Base-by-base conservation (phyloP, 2,888 invertebrate genomes). In the Lissocephala sabroskyi region DNA sequence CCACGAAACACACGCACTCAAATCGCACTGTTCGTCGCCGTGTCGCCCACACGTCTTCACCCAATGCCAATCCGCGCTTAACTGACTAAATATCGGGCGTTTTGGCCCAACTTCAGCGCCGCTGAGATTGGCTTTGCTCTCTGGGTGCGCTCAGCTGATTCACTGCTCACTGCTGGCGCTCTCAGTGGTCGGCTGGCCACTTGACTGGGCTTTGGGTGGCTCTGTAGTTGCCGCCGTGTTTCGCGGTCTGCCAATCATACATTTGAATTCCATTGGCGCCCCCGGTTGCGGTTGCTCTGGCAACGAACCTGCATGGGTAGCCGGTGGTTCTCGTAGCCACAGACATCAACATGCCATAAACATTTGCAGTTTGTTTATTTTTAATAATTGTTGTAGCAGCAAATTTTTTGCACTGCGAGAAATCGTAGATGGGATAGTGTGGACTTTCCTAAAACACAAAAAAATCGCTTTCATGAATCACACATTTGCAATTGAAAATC, bases 1-100 rank as follows among this genome's bases (percentile, higher is more conserved):
- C 33, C 2, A 33, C 16, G 2, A 33, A 10, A 26, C 35, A 35
- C 35, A n/a, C 37, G 17, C 37, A 6, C 16, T 35, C 36, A 18
- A 17, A 11, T 16, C 35, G 14, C n/a, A 19, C 26, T 14, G 13
- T 9, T 35, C 14, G 13, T 6, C 36, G 36, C 16, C 5, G 36
- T 16, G 16, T 16, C 41, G 32, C 68, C 62, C 56, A 57, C 56
- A 23, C 45, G 63, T 49, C 40, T 41, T 46, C 10, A 46, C 46
- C 41, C 30, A n/a, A n/a, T 46, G 71, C 52, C 62, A 64, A 73
- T 48, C 70, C 55, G 63, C 64, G 64, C 60, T 76, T 65, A 62
- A 76, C 71, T 76, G 60, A 68, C 50, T 51, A 50, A 58, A 43
- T 64, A 55, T 60, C 66, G 59, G 47, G 16, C 19, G 44, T 43